Percentiles rank a stretch among this genome's conserved stretches.
phyloP scores from a whole-genome alignment of 2,888 invertebrate genomes.

The Atrina japonica region DNA sequence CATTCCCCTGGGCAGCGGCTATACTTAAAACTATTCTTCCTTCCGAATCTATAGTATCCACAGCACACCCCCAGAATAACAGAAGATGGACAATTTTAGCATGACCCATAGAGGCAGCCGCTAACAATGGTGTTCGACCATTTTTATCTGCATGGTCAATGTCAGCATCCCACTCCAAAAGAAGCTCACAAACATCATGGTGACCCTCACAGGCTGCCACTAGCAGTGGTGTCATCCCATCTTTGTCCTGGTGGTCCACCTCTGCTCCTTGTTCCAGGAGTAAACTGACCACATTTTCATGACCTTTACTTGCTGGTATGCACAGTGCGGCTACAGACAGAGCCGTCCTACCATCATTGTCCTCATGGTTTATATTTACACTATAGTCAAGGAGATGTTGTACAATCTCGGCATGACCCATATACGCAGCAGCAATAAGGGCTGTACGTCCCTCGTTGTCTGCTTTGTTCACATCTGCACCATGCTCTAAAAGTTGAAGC shows the following conservation, averaged over 20 bases:
- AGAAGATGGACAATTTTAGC: constrained; percentile 91
- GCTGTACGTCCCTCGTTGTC: constrained; percentile 82
- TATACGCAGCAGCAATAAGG: constrained; percentile 87
- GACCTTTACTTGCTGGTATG: constrained; percentile 82
- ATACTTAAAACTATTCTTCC: constrained; percentile 89
- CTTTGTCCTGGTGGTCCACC: constrained; percentile 79
- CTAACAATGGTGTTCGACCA: constrained; percentile 76
- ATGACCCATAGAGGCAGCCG: constrained; percentile 94
- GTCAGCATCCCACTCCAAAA: constrained; percentile 95
- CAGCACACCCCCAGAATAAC: constrained; percentile 97
- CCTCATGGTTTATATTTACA: constrained; percentile 84
- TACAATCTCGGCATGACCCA: constrained; percentile 83
- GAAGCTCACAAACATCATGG: constrained; percentile 85
- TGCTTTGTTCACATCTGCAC: constrained; percentile 81
- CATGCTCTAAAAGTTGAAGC: constrained; percentile 84
- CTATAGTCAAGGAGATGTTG: constrained; percentile 83
- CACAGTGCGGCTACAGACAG: constrained; percentile 84
- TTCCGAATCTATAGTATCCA: constrained; percentile 96
- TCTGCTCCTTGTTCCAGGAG: constrained; percentile 77
- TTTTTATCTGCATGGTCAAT: constrained; percentile 90
- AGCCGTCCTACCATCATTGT: constrained; percentile 95
- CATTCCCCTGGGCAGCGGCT: constrained; percentile 81
- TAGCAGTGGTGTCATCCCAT: constrained; percentile 80
- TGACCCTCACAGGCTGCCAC: constrained; percentile 83
- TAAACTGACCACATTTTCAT: constrained; percentile 78